These are phyloP conservation scores for Cheumatopsyche charites DNA, from an alignment of 1,140 invertebrate genomes.

Conservation along the genomic window DNA sequence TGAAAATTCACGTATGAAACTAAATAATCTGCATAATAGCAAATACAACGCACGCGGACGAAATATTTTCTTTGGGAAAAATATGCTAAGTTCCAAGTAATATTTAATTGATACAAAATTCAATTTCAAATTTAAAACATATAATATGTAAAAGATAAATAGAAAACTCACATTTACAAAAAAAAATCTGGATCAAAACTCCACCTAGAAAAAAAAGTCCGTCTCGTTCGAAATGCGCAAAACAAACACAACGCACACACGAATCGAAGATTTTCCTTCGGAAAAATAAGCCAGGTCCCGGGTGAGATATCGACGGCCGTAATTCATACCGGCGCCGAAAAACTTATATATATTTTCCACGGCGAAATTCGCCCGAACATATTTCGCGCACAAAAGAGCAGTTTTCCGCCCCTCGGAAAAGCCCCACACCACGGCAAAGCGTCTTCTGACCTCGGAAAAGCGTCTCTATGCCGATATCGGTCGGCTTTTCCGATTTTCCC, in stretches of 20 bases:
- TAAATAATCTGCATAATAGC: no score
- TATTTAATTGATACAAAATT: no score
- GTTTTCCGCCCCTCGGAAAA: not conserved
- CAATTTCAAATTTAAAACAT: no score
- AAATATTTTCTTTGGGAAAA: no score
- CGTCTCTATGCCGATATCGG: no score
- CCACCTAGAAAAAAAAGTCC: not conserved
- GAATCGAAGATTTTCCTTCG: not conserved
- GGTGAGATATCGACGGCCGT: conserved; percentile 10
- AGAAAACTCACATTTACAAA: not conserved
- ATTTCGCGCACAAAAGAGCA: conserved; percentile 19
- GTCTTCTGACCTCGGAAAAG: no score
- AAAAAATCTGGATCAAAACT: not conserved
- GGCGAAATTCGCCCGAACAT: conserved; percentile 16
- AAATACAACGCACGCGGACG: no score
- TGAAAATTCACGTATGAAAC: no score
- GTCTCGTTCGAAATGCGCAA: not conserved
- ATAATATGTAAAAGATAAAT: no score
- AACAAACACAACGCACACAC: not conserved
- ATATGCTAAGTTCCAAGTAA: no score
- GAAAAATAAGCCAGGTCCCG: conserved; percentile 5
- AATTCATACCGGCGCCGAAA: conserved; percentile 18
- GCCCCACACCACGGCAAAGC: no score
- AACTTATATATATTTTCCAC: conserved; percentile 23
- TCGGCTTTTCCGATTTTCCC: no score